Evolutionary conservation across 2,797 vertebrate genomes (phyloP).

Genomic region (Arrhamphus sclerolepis): DNA sequence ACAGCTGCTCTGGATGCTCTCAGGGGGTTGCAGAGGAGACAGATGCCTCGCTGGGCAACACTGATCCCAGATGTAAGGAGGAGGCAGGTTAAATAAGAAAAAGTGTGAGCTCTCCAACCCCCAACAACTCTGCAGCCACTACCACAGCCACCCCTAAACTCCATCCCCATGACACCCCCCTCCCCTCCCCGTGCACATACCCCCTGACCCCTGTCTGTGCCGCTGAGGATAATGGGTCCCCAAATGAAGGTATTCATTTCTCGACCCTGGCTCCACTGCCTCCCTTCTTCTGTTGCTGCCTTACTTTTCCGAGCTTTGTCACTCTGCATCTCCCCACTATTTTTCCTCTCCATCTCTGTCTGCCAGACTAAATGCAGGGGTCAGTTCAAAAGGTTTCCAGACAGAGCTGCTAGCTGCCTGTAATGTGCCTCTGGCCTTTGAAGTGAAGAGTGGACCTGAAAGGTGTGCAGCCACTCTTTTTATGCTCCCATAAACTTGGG

Average conservation of each 20-base stretch:
- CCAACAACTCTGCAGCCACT: conserved; percentile 1
- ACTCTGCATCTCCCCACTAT: conserved; percentile 42
- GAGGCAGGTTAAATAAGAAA: conserved; percentile 46
- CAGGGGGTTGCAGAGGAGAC: conserved; percentile 27
- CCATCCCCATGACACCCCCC: conserved; percentile 10
- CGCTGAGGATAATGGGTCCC: conserved; percentile 50
- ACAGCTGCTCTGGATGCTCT: conserved; percentile 56
- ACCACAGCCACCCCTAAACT: conserved; percentile 20
- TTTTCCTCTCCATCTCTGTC: conserved; percentile 45
- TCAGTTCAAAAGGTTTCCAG: conserved; percentile 73
- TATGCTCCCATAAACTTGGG: conserved; percentile 17
- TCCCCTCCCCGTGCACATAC: background rate
- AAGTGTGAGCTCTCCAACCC: conserved; percentile 30
- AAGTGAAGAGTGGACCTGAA: conserved; percentile 62
- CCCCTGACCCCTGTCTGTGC: conserved; percentile 56
- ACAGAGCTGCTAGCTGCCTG: conserved; percentile 53
- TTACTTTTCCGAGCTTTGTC: conserved; percentile 47
- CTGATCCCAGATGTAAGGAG: conserved; percentile 43
- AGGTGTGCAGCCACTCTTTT: conserved; percentile 47
- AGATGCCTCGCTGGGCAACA: conserved; percentile 16
- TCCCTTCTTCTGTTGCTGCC: conserved; percentile 31
- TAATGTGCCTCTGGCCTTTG: conserved; percentile 65
- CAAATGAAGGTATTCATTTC: conserved; percentile 57
- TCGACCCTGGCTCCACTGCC: conserved; percentile 16
- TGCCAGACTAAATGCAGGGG: conserved; percentile 64